These are phyloP conservation scores for Globodera rostochiensis DNA, from an alignment of 1,140 invertebrate genomes.

Conservation along the genomic window DNA sequence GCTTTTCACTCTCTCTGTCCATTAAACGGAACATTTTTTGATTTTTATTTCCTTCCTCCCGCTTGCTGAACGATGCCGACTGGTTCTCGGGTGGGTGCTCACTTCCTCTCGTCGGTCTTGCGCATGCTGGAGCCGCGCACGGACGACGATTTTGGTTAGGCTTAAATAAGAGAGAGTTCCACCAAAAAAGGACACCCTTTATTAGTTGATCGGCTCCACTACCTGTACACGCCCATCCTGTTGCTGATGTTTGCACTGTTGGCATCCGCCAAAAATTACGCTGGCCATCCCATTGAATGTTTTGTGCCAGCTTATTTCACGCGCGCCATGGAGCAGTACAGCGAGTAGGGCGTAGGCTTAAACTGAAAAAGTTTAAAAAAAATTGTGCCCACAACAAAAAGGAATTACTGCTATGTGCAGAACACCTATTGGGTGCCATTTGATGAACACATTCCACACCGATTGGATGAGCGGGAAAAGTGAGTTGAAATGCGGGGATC, in stretches of 20 bases:
- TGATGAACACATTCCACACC: conserved; percentile 64
- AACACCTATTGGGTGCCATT: conserved; percentile 67
- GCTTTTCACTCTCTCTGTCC: neutral
- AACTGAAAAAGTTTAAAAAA: conserved; percentile 27
- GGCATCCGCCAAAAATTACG: conserved; percentile 69
- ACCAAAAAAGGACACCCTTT: conserved; percentile 1
- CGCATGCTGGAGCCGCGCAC: conserved; percentile 65
- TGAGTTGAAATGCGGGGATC: neutral
- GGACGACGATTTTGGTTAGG: conserved; percentile 67
- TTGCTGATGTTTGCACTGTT: conserved; percentile 70
- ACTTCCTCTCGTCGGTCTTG: conserved; percentile 62
- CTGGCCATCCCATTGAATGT: conserved; percentile 69
- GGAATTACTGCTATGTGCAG: conserved; percentile 56
- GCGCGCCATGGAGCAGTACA: conserved; percentile 67
- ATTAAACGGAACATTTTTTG: conserved; percentile 8
- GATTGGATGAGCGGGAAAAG: conserved; percentile 62
- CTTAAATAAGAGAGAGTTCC: neutral
- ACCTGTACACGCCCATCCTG: conserved; percentile 69
- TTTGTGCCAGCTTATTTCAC: conserved; percentile 69
- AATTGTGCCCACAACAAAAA: neutral
- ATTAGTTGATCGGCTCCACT: conserved; percentile 69
- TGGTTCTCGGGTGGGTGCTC: conserved; percentile 60
- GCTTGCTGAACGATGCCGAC: conserved; percentile 53
- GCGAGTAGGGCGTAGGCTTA: conserved; percentile 45
- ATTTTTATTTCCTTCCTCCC: neutral